Percentiles rank a stretch among this genome's conserved stretches.
phyloP scores from a whole-genome alignment of 1,140 invertebrate species.

The Drosophila serrata region DNA sequence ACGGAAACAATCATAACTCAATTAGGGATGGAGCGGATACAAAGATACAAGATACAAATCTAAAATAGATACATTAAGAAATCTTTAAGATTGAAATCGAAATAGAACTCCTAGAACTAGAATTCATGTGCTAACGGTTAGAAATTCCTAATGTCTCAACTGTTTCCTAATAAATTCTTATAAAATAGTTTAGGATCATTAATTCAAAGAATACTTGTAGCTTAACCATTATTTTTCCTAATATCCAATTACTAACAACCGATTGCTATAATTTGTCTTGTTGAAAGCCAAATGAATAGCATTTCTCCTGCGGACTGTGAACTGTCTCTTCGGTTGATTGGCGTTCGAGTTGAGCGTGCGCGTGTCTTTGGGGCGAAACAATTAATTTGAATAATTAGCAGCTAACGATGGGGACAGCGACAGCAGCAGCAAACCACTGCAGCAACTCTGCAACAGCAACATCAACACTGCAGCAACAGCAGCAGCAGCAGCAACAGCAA shows the following conservation, averaged over 20 bases:
- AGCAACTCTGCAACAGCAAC: conserved; percentile 20
- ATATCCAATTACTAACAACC: conserved; percentile 6
- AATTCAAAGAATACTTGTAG: no score
- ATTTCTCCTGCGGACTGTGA: conserved; percentile 2
- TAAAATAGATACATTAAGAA: background rate
- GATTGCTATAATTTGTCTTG: conserved; percentile 26
- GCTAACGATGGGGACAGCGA: conserved; percentile 64
- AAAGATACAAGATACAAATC: background rate
- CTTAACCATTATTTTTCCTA: background rate
- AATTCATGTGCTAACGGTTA: background rate
- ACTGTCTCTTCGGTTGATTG: conserved; percentile 61
- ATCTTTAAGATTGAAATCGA: background rate
- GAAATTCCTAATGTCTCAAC: no score
- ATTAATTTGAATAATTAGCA: conserved; percentile 84
- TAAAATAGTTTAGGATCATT: no score
- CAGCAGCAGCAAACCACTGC: conserved; percentile 18
- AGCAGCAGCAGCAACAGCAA: conserved; percentile 23
- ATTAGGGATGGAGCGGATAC: conserved; percentile 12
- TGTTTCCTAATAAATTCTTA: background rate
- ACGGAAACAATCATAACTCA: conserved; percentile 50
- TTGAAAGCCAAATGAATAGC: conserved; percentile 10
- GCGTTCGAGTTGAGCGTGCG: conserved; percentile 80
- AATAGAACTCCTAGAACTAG: background rate
- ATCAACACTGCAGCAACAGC: conserved; percentile 23
- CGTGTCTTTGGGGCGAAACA: conserved; percentile 73